phyloP scores from a whole-genome alignment of 1,140 invertebrate species.

The Palaemon carinicauda region DNA sequence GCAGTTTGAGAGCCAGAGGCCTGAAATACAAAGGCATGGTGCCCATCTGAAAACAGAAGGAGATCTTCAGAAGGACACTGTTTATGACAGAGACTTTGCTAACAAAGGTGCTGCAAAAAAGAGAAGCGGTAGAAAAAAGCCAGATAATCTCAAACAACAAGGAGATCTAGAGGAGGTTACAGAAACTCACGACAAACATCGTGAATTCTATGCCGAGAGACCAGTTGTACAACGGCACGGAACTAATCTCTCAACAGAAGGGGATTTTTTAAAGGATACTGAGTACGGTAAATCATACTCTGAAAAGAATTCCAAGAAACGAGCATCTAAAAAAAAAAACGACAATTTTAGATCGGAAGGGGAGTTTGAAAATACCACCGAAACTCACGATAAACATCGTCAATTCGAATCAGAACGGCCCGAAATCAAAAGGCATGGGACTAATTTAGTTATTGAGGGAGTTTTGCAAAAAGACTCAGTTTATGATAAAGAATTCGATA shows the following conservation, averaged over 20 bases:
- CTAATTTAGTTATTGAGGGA: neutral
- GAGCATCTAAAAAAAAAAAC: neutral
- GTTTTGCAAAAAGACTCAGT: neutral
- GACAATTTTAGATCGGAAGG: conserved; percentile 6
- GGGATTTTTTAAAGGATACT: neutral
- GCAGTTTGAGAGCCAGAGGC: too few relatives aligned
- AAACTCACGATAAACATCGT: neutral
- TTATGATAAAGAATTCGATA: neutral
- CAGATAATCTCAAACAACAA: neutral
- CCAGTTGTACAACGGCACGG: neutral
- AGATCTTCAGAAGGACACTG: neutral
- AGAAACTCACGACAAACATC: neutral
- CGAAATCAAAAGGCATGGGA: neutral
- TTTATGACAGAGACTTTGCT: neutral
- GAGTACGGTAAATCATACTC: neutral
- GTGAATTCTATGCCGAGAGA: neutral
- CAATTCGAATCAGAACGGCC: neutral
- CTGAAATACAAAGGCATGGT: neutral
- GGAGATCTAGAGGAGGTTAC: neutral
- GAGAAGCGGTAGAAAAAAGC: neutral
- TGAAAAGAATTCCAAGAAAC: neutral
- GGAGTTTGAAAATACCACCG: neutral
- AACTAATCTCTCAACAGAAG: neutral
- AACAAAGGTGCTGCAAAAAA: neutral
- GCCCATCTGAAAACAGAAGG: neutral